Base-by-base conservation (phyloP, 2,888 invertebrate species). In the Pseudolycoriella hygida region DNA sequence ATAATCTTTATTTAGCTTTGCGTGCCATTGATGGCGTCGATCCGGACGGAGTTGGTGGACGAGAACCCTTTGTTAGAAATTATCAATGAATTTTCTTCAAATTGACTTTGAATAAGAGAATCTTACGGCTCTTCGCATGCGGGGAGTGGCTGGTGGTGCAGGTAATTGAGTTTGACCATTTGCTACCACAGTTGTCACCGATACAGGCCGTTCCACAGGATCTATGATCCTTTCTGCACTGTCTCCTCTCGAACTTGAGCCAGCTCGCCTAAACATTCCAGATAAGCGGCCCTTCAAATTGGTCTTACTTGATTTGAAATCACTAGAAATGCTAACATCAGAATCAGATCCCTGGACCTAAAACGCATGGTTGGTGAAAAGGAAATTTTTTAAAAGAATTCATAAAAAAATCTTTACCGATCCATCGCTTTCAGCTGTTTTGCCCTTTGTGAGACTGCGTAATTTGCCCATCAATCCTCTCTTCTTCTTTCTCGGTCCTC, bases 401-500 rank as follows among this genome's bases (percentile, higher is more conserved):
- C 5, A 25, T n/a, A n/a, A n/a, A n/a, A 30, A 25, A 25, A 17
- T 10, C 42, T 55, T 52, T 48, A 66, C 66, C 52, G 66, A 66
- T 51, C 61, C 54, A 58, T 65, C 65, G 55, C 65, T 65, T 53
- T 64, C 66, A 51, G 63, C 60, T 20, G 45, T 60, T 43, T 61
- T 53, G 60, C 82, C 76, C 63, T 88, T 89, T 2, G 87, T 87
- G 44, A 89, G 66, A 58, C 85, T 82, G 56, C 84, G 81, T 51
- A 90, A 63, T 67, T 88, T 89, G 15, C 85, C 83, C 58, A 88
- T 83, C 31, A 89, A 66, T 43, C 86, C 74, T 62, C 82, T 82
- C 59, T 77, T 76, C 65, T 85, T 83, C 60, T 85, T 86, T 30
- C 66, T 59, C 47, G 84, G 79, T 30, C 76, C 70, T 2, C 67